phyloP scores from a whole-genome alignment of 1,140 invertebrate species.

The Lasioglossum baleicum region DNA sequence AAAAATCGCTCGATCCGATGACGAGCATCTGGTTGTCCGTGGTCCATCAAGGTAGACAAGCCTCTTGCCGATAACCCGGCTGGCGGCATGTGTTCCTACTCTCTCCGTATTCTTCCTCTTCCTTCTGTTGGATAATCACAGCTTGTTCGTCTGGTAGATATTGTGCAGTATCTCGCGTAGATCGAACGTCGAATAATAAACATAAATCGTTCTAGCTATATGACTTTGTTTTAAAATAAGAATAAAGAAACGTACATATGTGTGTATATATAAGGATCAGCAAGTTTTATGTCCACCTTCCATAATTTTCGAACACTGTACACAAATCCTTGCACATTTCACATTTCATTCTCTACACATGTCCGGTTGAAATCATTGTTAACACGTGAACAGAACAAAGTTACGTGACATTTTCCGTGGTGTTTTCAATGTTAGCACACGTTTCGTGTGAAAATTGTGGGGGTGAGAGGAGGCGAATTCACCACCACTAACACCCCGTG shows the following conservation, averaged over 20 bases:
- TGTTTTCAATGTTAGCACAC: conserved; percentile 7
- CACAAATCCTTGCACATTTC: conserved; percentile 28
- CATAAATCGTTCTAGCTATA: conserved; percentile 7
- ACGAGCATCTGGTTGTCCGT: conserved; percentile 80
- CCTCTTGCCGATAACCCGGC: conserved; percentile 79
- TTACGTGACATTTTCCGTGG: conserved; percentile 1
- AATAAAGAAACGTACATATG: not conserved
- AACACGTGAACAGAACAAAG: conserved; percentile 3
- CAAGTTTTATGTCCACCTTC: conserved; percentile 26
- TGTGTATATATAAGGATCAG: conserved; percentile 7
- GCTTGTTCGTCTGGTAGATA: conserved; percentile 25
- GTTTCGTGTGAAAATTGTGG: conserved; percentile 23
- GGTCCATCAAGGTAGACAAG: conserved; percentile 80
- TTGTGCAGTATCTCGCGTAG: not conserved
- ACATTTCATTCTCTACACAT: conserved; percentile 1
- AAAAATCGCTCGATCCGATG: conserved; percentile 78
- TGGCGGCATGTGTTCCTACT: conserved; percentile 78
- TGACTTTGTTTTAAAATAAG: not conserved
- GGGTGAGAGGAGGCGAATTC: conserved; percentile 37
- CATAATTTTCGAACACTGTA: conserved; percentile 30
- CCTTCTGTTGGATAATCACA: conserved; percentile 49
- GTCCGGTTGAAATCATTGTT: conserved; percentile 1
- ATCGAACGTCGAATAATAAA: conserved; percentile 17
- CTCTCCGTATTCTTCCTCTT: conserved; percentile 52
- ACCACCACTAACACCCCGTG: conserved; percentile 50